Evolutionary conservation across 2,888 invertebrate genomes (phyloP).

Genomic region (Pomacea canaliculata): DNA sequence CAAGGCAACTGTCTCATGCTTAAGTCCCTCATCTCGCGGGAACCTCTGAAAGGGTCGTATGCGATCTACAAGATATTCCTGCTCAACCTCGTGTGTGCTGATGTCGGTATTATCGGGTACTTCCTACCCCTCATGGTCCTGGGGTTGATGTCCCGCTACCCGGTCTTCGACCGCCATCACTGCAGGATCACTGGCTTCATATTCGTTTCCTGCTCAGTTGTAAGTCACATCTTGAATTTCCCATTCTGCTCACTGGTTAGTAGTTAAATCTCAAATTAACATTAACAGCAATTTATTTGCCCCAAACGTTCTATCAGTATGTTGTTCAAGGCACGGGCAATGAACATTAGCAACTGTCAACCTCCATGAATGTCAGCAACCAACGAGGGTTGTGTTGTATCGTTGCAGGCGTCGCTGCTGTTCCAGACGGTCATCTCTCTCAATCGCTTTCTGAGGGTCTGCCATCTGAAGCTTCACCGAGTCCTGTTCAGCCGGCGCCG

Average conservation of each 20-base stretch:
- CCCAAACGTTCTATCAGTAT: no score
- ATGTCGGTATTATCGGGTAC: slow-evolving; percentile 18
- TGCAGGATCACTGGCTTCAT: not conserved
- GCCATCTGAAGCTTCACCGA: slow-evolving; percentile 11
- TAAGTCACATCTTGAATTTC: no score
- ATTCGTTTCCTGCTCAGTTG: not conserved
- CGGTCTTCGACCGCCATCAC: slow-evolving; percentile 8
- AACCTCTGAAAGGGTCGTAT: not conserved
- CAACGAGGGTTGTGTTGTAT: no score
- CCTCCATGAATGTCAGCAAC: no score
- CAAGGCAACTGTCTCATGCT: slow-evolving; percentile 4
- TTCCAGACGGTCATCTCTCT: slow-evolving; percentile 11
- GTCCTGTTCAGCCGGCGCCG: slow-evolving; percentile 7
- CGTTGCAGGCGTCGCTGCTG: slow-evolving; percentile 2
- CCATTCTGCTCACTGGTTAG: no score
- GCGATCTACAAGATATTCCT: slow-evolving; percentile 21
- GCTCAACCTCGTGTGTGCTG: slow-evolving; percentile 21
- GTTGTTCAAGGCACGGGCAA: no score
- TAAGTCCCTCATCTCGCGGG: not conserved
- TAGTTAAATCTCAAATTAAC: no score
- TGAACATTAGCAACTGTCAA: no score
- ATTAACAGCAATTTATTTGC: no score
- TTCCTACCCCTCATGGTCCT: slow-evolving; percentile 23
- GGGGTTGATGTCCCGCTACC: slow-evolving; percentile 15
- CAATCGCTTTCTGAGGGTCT: slow-evolving; percentile 22